These are phyloP conservation scores for Malachius bipustulatus DNA, from an alignment of 2,888 invertebrate genomes.

Conservation along the genomic window DNA sequence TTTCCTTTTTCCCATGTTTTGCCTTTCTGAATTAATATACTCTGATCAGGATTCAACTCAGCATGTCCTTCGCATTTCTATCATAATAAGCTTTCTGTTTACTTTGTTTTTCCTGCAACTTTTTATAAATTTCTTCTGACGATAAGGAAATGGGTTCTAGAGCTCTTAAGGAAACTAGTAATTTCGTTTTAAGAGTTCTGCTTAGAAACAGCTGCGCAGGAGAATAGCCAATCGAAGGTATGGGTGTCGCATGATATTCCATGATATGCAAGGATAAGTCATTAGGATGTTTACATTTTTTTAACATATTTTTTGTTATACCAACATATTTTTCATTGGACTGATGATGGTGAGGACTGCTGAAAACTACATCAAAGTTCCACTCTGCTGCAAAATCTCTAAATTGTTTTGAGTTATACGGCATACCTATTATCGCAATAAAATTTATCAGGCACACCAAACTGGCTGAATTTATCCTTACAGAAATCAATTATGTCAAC, in stretches of 20 bases:
- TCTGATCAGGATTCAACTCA: background rate
- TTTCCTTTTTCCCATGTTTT: conserved; percentile 4
- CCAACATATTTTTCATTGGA: conserved; percentile 10
- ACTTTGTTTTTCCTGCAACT: too few relatives aligned
- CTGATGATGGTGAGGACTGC: conserved; percentile 11
- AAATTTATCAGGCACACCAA: conserved; percentile 12
- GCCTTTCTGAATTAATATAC: conserved; percentile 5
- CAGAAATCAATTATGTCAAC: conserved; percentile 5
- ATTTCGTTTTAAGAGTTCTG: conserved; percentile 8
- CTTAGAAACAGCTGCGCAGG: conserved; percentile 11
- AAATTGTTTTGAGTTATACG: conserved; percentile 9
- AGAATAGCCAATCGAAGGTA: conserved; percentile 7
- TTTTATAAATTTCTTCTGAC: too few relatives aligned
- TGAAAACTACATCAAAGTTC: conserved; percentile 12
- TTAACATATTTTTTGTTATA: conserved; percentile 12
- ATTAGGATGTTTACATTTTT: conserved; percentile 8
- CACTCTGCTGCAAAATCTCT: conserved; percentile 12
- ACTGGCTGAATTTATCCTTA: conserved; percentile 10
- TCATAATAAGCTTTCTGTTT: too few relatives aligned
- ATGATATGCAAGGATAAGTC: too few relatives aligned
- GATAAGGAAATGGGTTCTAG: too few relatives aligned
- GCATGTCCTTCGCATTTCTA: background rate
- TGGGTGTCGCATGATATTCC: conserved; percentile 5
- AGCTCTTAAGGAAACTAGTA: conserved; percentile 9
- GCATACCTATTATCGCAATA: conserved; percentile 11